Percentiles rank a stretch among this genome's conserved stretches.
Evolutionary conservation across 2,888 invertebrate species (phyloP).

Genomic region (Lordiphosa andalusiaca): DNA sequence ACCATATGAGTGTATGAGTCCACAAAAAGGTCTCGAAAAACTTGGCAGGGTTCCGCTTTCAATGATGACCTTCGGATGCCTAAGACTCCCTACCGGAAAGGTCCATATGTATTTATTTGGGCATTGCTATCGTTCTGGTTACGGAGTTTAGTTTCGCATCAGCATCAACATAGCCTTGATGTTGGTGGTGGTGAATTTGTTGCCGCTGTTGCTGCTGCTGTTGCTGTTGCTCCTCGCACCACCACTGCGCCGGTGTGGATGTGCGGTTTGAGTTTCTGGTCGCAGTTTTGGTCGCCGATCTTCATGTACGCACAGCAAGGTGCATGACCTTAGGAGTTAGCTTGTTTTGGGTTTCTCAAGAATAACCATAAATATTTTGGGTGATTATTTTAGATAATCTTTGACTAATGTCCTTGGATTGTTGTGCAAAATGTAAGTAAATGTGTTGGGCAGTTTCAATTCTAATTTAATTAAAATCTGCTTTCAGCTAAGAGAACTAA

Average conservation of each 20-base stretch:
- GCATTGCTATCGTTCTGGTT: constrained; percentile 60
- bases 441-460: too few species aligned
- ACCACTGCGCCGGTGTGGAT: constrained; percentile 25
- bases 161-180: constrained; percentile 15
- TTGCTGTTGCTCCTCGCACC: constrained; percentile 17
- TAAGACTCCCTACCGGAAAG: constrained; percentile 46
- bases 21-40: constrained; percentile 41
- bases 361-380: constrained; percentile 71
- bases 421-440: constrained; percentile 9
- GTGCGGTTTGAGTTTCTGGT: constrained; percentile 70
- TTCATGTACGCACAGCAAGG: constrained; percentile 67
- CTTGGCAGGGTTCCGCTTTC: constrained; percentile 51
- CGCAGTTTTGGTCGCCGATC: constrained; percentile 67
- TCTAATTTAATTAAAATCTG: too few species aligned
- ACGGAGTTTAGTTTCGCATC: constrained; percentile 64
- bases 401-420: constrained; percentile 65
- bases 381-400: constrained; percentile 77
- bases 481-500: too few species aligned
- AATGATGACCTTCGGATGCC: constrained; percentile 44
- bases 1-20: constrained; percentile 45
- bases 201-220: constrained; percentile 22
- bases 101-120: constrained; percentile 45
- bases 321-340: constrained; percentile 55
- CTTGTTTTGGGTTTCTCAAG: constrained; percentile 53
- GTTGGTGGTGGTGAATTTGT: constrained; percentile 1